Evolutionary conservation across 2,888 invertebrate genomes (phyloP), one percentile per base, ranked within the genome.

Genomic region (Crioceris asparagi): DNA sequence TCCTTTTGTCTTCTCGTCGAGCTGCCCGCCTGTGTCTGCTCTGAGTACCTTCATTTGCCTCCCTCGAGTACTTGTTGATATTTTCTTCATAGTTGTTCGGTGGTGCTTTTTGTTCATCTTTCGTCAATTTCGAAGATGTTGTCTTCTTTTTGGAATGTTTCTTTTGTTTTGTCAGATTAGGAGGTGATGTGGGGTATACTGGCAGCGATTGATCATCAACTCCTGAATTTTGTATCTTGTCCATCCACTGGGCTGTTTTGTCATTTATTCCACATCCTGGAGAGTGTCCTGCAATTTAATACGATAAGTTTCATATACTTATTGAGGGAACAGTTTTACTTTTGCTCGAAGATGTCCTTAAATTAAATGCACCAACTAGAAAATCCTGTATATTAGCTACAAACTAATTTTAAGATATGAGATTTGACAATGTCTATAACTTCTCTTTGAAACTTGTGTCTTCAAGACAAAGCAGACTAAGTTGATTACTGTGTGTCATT

Each of bases 171-270:
- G 14, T 33, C 3, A 33, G 23, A 4, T 12, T 15, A 8, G 3
- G 12, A 6, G 12, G 12, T 11, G 12, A 12, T 15, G 15, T 6
- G n/a, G 38, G 17, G 1, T 30, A 59, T 50, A 61, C 54, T 2
- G 63, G 48, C 2, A 63, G 39, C n/a, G 46, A 40, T 5, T 64
- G 52, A 8, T 58, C 57, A 17, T 60, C 60, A 30, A 74, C 73
- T 10, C 70, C 83, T 2, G 83, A 79, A 68, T 80, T 81, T 64
- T 91, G 91, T 50, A 94, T 78, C 51, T 75, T 73, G 55, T 90
- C 83, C 93, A 94, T 93, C 91, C 92, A 92, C 56, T 85, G 80
- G 48, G 81, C 77, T 45, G 86, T 77, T 50, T 88, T 84, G 49
- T 88, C 87, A 29, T 81, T 88, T 51, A 88, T 79, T 37, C 91